Base-by-base conservation (phyloP, 1,140 invertebrate species). In the Trinorchestia longiramus region DNA sequence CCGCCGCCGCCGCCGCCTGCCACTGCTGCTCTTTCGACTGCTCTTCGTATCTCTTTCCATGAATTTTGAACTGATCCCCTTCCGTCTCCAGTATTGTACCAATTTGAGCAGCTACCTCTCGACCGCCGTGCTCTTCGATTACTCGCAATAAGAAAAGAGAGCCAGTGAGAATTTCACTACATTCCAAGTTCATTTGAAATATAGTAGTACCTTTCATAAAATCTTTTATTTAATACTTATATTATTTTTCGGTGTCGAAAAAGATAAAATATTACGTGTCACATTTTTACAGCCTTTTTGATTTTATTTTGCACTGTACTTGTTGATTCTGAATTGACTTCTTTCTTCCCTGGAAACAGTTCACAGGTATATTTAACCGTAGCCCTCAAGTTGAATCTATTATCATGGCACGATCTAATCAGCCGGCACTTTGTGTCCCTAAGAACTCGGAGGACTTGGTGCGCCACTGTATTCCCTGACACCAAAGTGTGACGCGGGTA, bases 401-500 rank as follows among this genome's bases (percentile, higher is more conserved):
- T 19, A 53, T 53, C 19, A 36, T 36, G 28, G 28, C 8, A 28
- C 28, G 1, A 36, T 36, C 11, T 77, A 77, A 77, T 77, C 1
- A 36, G 15, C 36, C 11, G 36, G 62, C 62, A 77, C 62, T 77
- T 77, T 15, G 62, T 77, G 28, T 36, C 62, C 62, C 62, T 77
- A 15, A 77, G 62, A 23, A 77, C 62, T 77, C 62, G 15, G 3
- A 77, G 62, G 11, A 77, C 62, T 77, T 77, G 62, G 62, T 77
- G 15, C 62, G 28, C 8, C 62, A 77, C 62, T 77, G 62, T 77
- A 90, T 90, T 41, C 88, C 15, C 88, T 15, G 36, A 4, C 88
- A 28, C 88, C 43, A 43, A 90, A 90, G n/a, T 90, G 92, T 45
- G 92, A 94, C 92, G 41, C 92, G 3, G 42, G 92, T 94, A 94